phyloP scores from a whole-genome alignment of 23 tunicate genomes.

The Clavelina lepadiformis region DNA sequence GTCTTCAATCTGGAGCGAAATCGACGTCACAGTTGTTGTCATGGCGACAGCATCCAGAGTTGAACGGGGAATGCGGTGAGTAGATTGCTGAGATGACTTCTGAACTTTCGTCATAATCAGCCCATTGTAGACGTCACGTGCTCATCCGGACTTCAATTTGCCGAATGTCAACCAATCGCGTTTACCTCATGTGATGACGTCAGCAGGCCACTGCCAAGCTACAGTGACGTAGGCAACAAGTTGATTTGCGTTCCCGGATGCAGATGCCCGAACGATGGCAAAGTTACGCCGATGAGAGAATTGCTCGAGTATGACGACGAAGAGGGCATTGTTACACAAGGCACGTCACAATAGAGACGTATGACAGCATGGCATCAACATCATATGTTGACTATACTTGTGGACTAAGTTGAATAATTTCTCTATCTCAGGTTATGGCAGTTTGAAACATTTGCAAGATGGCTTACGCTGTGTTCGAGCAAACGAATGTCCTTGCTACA shows the following conservation, averaged over 20 bases:
- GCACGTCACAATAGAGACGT: too few relatives aligned
- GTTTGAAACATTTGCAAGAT: not conserved
- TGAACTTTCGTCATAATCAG: not conserved
- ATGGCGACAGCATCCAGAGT: constrained; percentile 28
- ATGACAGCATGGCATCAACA: too few relatives aligned
- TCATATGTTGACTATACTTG: too few relatives aligned
- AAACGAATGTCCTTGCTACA: constrained; percentile 39
- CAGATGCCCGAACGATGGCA: constrained; percentile 19
- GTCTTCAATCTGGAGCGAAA: constrained; percentile 16
- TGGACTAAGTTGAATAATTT: not conserved
- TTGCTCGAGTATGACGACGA: too few relatives aligned
- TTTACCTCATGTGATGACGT: constrained; percentile 46
- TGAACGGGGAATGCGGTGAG: constrained; percentile 60
- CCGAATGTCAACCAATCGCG: constrained; percentile 28
- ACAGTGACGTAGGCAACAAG: not conserved
- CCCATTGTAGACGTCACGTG: constrained; percentile 17
- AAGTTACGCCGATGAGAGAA: too few relatives aligned
- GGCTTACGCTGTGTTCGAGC: constrained; percentile 14
- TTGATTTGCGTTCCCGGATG: constrained; percentile 50
- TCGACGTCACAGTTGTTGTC: not conserved
- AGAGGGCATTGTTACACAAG: too few relatives aligned
- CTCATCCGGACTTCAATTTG: constrained; percentile 22
- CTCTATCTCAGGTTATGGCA: not conserved
- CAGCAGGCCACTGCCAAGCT: constrained; percentile 29
- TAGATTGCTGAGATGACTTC: not conserved